phyloP scores from a whole-genome alignment of 2,888 invertebrate genomes.

The Eupithecia pulchellata region DNA sequence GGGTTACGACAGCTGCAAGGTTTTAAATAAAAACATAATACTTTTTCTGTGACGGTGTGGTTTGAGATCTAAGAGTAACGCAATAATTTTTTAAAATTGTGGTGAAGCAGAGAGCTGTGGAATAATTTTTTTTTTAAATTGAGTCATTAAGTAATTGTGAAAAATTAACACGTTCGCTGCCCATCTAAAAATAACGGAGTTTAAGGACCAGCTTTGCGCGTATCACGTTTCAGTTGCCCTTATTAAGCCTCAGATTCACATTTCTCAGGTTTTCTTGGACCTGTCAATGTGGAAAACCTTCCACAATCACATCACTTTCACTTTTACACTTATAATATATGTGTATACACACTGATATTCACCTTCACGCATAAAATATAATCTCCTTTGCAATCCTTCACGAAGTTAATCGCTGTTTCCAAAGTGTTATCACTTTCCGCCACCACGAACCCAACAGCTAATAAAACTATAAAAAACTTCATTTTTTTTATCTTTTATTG shows the following conservation, averaged over 20 bases:
- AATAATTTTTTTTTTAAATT: background rate
- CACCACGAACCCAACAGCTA: slow-evolving; percentile 72
- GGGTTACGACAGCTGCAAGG: no score
- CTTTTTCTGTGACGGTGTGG: background rate
- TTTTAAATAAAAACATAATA: no score
- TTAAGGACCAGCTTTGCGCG: background rate
- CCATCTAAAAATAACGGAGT: background rate
- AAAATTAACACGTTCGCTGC: background rate
- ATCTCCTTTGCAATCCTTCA: slow-evolving; percentile 89
- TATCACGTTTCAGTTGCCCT: background rate
- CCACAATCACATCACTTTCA: slow-evolving; percentile 71
- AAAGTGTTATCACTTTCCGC: slow-evolving; percentile 83
- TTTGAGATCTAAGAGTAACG: background rate
- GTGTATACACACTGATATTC: slow-evolving; percentile 57
- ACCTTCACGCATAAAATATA: slow-evolving; percentile 91
- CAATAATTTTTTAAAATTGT: background rate
- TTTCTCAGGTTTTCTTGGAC: no score
- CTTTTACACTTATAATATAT: slow-evolving; percentile 53
- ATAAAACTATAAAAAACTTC: slow-evolving; percentile 68
- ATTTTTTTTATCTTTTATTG: slow-evolving; percentile 59
- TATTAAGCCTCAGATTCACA: background rate
- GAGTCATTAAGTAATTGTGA: background rate
- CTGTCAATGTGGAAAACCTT: slow-evolving; percentile 39
- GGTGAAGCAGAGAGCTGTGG: background rate
- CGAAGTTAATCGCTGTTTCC: slow-evolving; percentile 87